Evolutionary conservation across 1,140 invertebrate genomes (phyloP).

Genomic region (Notospermus geniculatus): DNA sequence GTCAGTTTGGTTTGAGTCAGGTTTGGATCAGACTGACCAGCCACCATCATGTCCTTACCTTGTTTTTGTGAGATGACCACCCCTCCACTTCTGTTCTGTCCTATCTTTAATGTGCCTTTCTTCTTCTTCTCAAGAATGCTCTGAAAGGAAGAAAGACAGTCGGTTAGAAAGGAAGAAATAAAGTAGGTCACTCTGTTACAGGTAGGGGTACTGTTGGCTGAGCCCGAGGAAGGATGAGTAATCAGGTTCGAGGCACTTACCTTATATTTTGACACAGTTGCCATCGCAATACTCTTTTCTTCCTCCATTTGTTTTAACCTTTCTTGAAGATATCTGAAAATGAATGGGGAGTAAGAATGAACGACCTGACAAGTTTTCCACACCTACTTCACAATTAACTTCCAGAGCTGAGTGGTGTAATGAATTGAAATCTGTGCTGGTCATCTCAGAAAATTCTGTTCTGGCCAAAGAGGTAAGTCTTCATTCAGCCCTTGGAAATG

Average conservation of each 20-base stretch:
- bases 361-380: no score
- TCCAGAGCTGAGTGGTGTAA: no score
- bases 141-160: slow-evolving; percentile 26
- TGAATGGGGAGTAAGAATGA: no score
- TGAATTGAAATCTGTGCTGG: no score
- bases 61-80: slow-evolving; percentile 55
- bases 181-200: background rate
- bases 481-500: no score
- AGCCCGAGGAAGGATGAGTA: no score
- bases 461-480: no score
- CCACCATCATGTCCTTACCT: slow-evolving; percentile 32
- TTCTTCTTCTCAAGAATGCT: slow-evolving; percentile 54
- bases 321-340: slow-evolving; percentile 64
- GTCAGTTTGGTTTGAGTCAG: background rate
- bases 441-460: no score
- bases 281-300: slow-evolving; percentile 69
- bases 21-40: background rate
- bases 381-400: no score
- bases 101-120: slow-evolving; percentile 50
- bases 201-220: no score
- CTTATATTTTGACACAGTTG: slow-evolving; percentile 57
- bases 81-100: slow-evolving; percentile 50
- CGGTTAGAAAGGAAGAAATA: slow-evolving; percentile 3
- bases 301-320: slow-evolving; percentile 74
- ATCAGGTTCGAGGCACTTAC: no score